These are phyloP conservation scores for Poeciliopsis retropinna DNA, from an alignment of 2,113 vertebrate species.

Conservation along the genomic window DNA sequence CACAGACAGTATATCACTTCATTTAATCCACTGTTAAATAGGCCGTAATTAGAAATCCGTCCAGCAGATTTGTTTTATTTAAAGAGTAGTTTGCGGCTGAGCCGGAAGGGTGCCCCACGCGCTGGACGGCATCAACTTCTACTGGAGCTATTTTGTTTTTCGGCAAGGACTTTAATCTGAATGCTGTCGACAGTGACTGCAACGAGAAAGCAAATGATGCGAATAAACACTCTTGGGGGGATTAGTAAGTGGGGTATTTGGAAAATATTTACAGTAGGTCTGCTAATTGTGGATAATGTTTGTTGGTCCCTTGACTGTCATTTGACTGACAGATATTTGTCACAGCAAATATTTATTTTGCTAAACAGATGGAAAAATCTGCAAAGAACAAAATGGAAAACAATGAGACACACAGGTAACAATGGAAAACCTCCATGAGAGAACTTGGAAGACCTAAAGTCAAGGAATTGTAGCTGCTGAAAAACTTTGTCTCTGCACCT, in stretches of 20 bases:
- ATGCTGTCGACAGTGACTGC: constrained; percentile 51
- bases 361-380: background rate
- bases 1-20: constrained; percentile 69
- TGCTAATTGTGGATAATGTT: constrained; percentile 66
- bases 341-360: background rate
- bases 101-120: constrained; percentile 19
- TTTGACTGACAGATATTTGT: constrained; percentile 38
- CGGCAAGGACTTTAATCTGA: constrained; percentile 47
- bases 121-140: constrained; percentile 7
- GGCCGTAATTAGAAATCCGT: constrained; percentile 69
- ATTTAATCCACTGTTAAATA: constrained; percentile 76
- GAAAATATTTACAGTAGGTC: constrained; percentile 69
- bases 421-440: background rate
- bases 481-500: background rate
- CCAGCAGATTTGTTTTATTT: constrained; percentile 53
- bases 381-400: background rate
- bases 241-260: constrained; percentile 58
- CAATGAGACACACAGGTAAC: background rate
- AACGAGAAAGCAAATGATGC: constrained; percentile 60
- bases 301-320: constrained; percentile 46
- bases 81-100: constrained; percentile 43
- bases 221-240: constrained; percentile 62
- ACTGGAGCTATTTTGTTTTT: constrained; percentile 24
- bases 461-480: background rate
- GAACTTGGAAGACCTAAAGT: background rate